Base-by-base conservation (phyloP, 2,888 invertebrate genomes). In the Ptychoptera albimana region DNA sequence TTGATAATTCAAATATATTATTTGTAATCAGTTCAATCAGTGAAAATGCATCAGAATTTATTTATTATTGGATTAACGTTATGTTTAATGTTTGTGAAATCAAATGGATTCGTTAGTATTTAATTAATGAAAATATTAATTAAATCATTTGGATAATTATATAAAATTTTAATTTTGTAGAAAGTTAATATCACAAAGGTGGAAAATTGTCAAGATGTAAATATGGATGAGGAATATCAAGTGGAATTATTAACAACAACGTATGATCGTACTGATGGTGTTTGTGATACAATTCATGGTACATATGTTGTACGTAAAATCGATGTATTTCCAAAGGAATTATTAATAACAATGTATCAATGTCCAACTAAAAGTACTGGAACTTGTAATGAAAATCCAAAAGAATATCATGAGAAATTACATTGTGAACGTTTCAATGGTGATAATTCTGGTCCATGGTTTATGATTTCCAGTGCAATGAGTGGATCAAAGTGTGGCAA, bases 401-500 rank as follows among this genome's bases (percentile, higher is more conserved):
- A 41, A 15, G 32, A 45, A 8, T 47, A 47, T 31, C 36, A 43
- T 8, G 43, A 43, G 13, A 46, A 45, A 5, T 16, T 52, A 7
- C 48, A 50, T 45, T 52, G 52, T 42, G 48, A 48, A 1, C 42
- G 48, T 35, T 50, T 52, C 34, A 37, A 38, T 37, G 41, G 39
- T 29, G 51, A 51, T 29, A 31, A 46, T 31, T 42, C 46, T 15
- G 52, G 52, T 42, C 47, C 50, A 41, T 52, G 52, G 51, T 38
- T 45, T 35, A 50, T 52, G 50, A 11, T 52, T 6, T 45, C 50
- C 2, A 46, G 46, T 38, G 48, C 48, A 0, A 50, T 51, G 51
- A 45, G 37, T 34, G 49, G 51, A 39, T 51, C 54, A 44, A 51
- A 50, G 43, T 55, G 54, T 49, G 53, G 53, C 35, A 48, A 50